Base-by-base conservation (phyloP, 2,113 vertebrate species). In the Labrus mixtus region DNA sequence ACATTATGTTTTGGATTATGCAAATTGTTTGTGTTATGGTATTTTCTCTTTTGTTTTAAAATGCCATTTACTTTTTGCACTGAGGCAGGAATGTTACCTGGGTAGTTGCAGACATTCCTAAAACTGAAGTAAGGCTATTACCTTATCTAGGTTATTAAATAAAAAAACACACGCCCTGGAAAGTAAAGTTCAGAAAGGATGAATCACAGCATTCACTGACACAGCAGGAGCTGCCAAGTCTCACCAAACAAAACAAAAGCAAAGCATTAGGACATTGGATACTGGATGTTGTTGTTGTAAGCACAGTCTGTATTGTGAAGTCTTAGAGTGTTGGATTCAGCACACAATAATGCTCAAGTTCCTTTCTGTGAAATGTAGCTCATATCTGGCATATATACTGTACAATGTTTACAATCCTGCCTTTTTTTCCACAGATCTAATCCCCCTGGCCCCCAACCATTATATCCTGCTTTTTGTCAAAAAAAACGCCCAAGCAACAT, bases 61-160 rank as follows among this genome's bases (percentile, higher is more conserved):
- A 50, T n/a, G 46, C n/a, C 17, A n/a, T 17, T 1, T 48, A 0
- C 0, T 8, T 16, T 33, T 61, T 10, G 19, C 55, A 39, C 53
- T 3, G 39, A 62, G 43, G 45, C 15, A 76, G 56, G 78, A 87
- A 83, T 84, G 71, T 55, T 13, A 68, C 39, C 17, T 10, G 73
- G 13, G 9, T 11, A n/a, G 20, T 25, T 67, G 16, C 37, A 56
- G 22, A 62, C 51, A 76, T 66, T 72, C 66, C 41, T 17, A 0
- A 45, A 81, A 64, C 16, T 1, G 29, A 51, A 56, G 8, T 16
- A 3, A 74, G 37, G n/a, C n/a, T n/a, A n/a, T n/a, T n/a, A n/a
- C n/a, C n/a, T n/a, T n/a, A 13, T 4, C 8, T 8, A 45, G 37
- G 5, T 7, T 1, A 53, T 16, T 13, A 45, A 45, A 22, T 8